These are phyloP conservation scores for Cliona cf. orientalis DNA, from an alignment of 37 sponge, comb jelly and placozoan genomes.

Conservation along the genomic window DNA sequence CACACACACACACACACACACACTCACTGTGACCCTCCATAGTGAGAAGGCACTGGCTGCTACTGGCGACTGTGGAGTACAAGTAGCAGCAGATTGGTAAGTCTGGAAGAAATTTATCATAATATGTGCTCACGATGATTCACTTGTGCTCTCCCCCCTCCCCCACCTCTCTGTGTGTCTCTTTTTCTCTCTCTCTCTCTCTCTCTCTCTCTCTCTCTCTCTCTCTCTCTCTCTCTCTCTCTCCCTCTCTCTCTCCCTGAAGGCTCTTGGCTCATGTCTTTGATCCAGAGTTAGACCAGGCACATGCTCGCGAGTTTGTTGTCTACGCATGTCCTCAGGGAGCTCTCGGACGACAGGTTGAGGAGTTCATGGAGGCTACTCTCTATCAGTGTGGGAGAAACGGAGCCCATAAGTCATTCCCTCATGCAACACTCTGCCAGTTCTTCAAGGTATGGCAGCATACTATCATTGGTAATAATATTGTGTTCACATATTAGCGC, in stretches of 20 bases:
- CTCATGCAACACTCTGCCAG: constrained; percentile 92
- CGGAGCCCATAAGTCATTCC: constrained; percentile 90
- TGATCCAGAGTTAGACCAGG: constrained; percentile 85
- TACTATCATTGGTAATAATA: too few species aligned
- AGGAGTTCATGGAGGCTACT: constrained; percentile 70
- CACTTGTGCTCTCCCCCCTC: too few species aligned
- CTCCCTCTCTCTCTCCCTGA: constrained; percentile 6
- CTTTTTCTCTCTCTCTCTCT: background rate
- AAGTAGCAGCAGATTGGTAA: constrained; percentile 91
- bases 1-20: constrained; percentile 7
- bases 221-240: constrained; percentile 1
- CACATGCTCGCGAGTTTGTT: constrained; percentile 74
- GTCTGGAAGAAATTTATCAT: too few species aligned
- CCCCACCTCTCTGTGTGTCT: background rate
- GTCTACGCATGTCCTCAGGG: constrained; percentile 87
- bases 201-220: background rate
- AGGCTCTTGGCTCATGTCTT: constrained; percentile 87
- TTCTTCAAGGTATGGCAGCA: constrained; percentile 75
- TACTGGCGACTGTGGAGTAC: constrained; percentile 84
- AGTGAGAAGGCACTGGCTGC: constrained; percentile 94
- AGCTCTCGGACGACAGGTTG: constrained; percentile 72
- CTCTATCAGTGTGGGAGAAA: constrained; percentile 71
- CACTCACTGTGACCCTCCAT: background rate
- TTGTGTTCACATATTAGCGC: too few species aligned
- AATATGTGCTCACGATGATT: too few species aligned